Conservation (phyloP, 2,113 vertebrate species). For the Accipiter virgatus region DNA sequence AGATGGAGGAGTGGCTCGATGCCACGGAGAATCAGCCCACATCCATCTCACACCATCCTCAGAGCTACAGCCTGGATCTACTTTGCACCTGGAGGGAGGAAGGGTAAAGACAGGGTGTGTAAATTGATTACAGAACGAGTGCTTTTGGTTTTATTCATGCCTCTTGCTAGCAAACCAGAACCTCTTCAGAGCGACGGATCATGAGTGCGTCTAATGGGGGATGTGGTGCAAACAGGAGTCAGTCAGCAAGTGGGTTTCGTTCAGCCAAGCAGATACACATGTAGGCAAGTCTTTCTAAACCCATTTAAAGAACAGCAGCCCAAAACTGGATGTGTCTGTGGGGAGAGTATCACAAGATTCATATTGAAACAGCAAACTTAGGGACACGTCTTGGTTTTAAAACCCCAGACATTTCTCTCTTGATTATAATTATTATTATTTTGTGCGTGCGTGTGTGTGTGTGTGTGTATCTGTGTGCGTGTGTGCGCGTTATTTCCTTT, state of each 20-base stretch:
- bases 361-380: background rate
- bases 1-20: background rate
- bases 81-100: background rate
- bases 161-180: background rate
- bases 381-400: constrained; percentile 46
- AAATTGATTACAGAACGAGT: background rate
- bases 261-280: background rate
- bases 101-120: background rate
- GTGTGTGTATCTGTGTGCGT: background rate
- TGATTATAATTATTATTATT: constrained; percentile 20
- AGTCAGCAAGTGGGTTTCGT: background rate
- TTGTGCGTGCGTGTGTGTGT: background rate
- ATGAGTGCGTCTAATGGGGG: background rate
- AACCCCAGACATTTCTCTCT: constrained; percentile 51
- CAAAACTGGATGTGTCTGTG: background rate
- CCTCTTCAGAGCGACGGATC: background rate
- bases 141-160: background rate
- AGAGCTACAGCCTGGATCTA: background rate
- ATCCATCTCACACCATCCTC: background rate
- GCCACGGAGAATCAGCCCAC: background rate
- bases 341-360: constrained; percentile 10
- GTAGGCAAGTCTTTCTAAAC: background rate
- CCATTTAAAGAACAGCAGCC: background rate
- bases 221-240: background rate
- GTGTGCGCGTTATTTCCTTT: background rate